phyloP scores from a whole-genome alignment of 2,113 vertebrate species.

The Crypturellus undulatus region DNA sequence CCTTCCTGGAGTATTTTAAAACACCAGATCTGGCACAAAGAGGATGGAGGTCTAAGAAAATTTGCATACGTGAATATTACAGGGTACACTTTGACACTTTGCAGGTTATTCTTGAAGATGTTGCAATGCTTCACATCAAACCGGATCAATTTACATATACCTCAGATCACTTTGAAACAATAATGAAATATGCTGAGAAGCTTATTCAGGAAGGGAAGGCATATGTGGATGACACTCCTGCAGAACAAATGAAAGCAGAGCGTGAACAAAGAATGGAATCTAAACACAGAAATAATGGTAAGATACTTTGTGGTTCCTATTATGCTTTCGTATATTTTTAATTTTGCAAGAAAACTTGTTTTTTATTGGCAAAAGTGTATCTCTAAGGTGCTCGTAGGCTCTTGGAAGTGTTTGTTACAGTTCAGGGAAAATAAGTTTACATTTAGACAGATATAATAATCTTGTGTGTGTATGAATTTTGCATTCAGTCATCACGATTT shows the following conservation, averaged over 20 bases:
- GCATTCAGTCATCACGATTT: neutral
- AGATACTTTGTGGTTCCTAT: conserved; percentile 23
- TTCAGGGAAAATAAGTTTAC: neutral
- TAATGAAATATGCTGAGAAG: conserved; percentile 89
- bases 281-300: conserved; percentile 90
- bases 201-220: conserved; percentile 92
- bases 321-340: neutral
- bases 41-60: neutral
- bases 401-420: neutral
- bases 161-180: conserved; percentile 93
- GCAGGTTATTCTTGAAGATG: conserved; percentile 97
- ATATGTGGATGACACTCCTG: conserved; percentile 93
- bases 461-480: neutral
- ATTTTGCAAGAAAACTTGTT: neutral
- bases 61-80: neutral
- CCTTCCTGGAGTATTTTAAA: neutral
- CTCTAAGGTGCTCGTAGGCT: neutral
- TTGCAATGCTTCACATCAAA: conserved; percentile 94
- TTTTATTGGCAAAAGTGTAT: neutral
- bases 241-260: conserved; percentile 95
- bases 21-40: neutral
- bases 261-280: conserved; percentile 93
- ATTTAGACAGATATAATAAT: neutral
- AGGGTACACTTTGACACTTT: neutral
- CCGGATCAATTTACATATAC: conserved; percentile 98